A percentile compares a stretch with the other conserved stretches of the same genome.
These are phyloP conservation scores for Neostethus bicornis DNA, from an alignment of 2,797 vertebrate species.

Conservation along the genomic window DNA sequence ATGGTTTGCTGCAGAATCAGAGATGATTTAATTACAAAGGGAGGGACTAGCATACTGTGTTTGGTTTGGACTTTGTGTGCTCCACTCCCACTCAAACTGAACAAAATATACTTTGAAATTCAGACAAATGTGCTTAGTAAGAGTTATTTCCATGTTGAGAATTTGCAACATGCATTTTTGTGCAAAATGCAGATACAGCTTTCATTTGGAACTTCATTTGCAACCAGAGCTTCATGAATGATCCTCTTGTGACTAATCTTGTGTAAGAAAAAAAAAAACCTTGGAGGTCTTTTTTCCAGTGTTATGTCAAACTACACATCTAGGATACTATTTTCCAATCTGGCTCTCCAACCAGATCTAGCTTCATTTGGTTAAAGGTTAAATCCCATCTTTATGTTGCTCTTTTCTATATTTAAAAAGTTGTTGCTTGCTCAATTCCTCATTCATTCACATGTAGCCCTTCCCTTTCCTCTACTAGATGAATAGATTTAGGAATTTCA, in stretches of 20 bases:
- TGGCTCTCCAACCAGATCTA: not conserved
- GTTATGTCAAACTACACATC: conserved; percentile 12
- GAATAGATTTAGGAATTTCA: conserved; percentile 56
- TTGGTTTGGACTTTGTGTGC: conserved; percentile 1
- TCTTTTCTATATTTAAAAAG: not conserved
- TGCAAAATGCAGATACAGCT: not conserved
- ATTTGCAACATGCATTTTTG: not conserved
- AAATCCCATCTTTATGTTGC: not conserved
- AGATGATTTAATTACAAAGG: conserved; percentile 28
- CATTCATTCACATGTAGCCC: conserved; percentile 20
- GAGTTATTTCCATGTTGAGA: conserved; percentile 1
- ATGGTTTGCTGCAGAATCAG: conserved; percentile 12
- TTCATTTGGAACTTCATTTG: not conserved
- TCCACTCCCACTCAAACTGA: no score
- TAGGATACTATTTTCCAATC: no score
- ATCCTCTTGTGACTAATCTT: not conserved
- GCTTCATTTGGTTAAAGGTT: not conserved
- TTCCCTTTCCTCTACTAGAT: not conserved
- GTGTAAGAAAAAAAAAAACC: not conserved
- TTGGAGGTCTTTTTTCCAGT: conserved; percentile 47
- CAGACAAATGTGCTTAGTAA: no score
- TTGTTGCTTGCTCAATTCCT: conserved; percentile 8
- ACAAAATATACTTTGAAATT: no score
- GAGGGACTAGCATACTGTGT: not conserved
- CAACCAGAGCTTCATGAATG: conserved; percentile 7